phyloP scores from a whole-genome alignment of 2,797 vertebrate genomes.

The Onychomys arenicola region DNA sequence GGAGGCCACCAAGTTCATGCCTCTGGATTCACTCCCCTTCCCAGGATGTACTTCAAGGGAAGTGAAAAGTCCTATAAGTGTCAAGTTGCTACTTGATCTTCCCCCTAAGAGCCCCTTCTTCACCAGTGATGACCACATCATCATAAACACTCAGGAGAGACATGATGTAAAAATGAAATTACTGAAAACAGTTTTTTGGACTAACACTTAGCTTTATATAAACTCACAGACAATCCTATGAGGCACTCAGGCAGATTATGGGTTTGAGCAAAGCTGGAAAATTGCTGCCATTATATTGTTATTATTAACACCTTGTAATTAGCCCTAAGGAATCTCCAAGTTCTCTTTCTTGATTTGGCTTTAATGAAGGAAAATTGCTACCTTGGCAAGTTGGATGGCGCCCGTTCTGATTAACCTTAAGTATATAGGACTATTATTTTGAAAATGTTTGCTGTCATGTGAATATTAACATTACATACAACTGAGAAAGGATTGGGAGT shows the following conservation, averaged over 20 bases:
- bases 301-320: constrained; percentile 99
- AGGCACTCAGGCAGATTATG: constrained; percentile 94
- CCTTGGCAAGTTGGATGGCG: constrained; percentile 97
- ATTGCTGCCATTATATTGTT: constrained; percentile 99
- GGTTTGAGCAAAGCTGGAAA: constrained; percentile 95
- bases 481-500: constrained; percentile 32
- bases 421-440: constrained; percentile 93
- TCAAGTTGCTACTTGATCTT: constrained; percentile 86
- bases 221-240: constrained; percentile 92
- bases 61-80: constrained; percentile 78
- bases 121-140: constrained; percentile 86
- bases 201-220: constrained; percentile 91
- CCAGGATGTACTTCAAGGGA: constrained; percentile 78
- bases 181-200: constrained; percentile 88
- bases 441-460: constrained; percentile 91
- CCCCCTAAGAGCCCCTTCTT: constrained; percentile 76
- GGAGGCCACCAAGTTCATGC: constrained; percentile 66
- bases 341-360: constrained; percentile 98
- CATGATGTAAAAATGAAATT: constrained; percentile 91
- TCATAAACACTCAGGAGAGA: constrained; percentile 89
- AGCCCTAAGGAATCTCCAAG: constrained; percentile 97
- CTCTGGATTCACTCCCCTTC: constrained; percentile 57
- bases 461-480: constrained; percentile 88
- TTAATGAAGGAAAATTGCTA: constrained; percentile 99
- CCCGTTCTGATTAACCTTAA: constrained; percentile 96